Base-by-base conservation (phyloP, 2,888 invertebrate species). In the Drosophila putrida region DNA sequence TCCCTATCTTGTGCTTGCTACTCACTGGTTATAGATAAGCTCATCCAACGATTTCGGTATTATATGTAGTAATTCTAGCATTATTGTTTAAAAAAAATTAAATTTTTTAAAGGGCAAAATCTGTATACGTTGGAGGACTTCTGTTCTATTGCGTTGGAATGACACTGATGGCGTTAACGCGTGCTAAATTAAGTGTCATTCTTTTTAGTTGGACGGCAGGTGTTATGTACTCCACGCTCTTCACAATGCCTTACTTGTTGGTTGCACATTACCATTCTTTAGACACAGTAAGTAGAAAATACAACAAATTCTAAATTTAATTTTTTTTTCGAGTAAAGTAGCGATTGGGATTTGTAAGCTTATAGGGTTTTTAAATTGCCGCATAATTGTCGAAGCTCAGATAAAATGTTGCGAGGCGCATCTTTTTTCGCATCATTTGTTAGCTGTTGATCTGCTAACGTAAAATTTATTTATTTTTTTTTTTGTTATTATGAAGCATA, bases 191-290 rank as follows among this genome's bases (percentile, higher is more conserved):
- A 13, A 96, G 96, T 4, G 97, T 98, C 0, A 95, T 98, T 43
- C 90, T 98, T 41, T 97, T 98, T 92, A 98, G 98, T 77, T 97
- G 98, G 95, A 96, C 97, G 0, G 98, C 98, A 1, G 98, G 99
- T 2, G 96, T 99, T 49, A 98, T 98, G 98, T 99, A 99, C 93
- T 98, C 98, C 11, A 98, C 98, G 0, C 94, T 99, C 28, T 99
- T 99, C 93, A 99, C 98, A 9, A 97, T 99, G 97, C 98, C 98
- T 1, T 99, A 98, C 90, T 93, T 98, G 36, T 93, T 99, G 58
- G 95, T 99, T 31, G 98, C 99, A 5, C 97, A 97, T 91, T 99
- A 98, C 91, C 98, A 99, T 91, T 96, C 97, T n/a, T 95, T 95
- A 67, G 96, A 97, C 83, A 95, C 95, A 93, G 98, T 98, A 93